These are phyloP conservation scores for Dryocosmus kuriphilus DNA, from an alignment of 2,888 invertebrate species.

Conservation along the genomic window DNA sequence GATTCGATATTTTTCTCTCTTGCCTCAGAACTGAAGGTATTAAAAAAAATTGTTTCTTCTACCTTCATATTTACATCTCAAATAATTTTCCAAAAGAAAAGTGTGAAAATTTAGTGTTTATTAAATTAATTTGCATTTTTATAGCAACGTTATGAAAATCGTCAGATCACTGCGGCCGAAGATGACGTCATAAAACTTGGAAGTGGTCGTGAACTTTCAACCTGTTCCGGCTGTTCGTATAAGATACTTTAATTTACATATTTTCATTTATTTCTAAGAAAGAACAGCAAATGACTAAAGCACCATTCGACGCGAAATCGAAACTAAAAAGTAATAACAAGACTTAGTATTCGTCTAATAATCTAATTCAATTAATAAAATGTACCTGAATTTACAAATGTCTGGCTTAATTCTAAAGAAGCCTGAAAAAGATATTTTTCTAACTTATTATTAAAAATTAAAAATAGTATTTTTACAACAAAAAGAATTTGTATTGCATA, in stretches of 20 bases:
- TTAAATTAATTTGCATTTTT: conserved; percentile 68
- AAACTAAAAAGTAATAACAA: neutral
- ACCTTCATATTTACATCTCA: neutral
- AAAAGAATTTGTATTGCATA: neutral
- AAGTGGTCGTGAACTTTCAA: conserved; percentile 67
- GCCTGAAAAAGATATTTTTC: neutral
- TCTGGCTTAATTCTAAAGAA: neutral
- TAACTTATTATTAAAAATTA: neutral
- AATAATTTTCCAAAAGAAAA: too few relatives aligned
- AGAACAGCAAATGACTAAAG: neutral
- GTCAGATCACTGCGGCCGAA: conserved; percentile 66
- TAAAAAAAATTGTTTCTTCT: conserved; percentile 15
- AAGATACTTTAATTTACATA: conserved; percentile 57
- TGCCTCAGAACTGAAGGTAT: conserved; percentile 91
- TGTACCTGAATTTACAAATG: conserved; percentile 19
- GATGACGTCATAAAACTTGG: conserved; percentile 69
- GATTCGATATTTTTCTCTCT: conserved; percentile 92
- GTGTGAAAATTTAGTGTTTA: neutral
- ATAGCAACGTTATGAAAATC: conserved; percentile 86
- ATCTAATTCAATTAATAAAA: neutral
- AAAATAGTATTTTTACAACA: conserved; percentile 11
- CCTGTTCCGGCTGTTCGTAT: conserved; percentile 69
- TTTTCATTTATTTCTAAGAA: conserved; percentile 10
- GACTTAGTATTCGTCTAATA: neutral
- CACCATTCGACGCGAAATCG: neutral